Base-by-base conservation (phyloP, 2,113 vertebrate species). In the Cettia cetti region DNA sequence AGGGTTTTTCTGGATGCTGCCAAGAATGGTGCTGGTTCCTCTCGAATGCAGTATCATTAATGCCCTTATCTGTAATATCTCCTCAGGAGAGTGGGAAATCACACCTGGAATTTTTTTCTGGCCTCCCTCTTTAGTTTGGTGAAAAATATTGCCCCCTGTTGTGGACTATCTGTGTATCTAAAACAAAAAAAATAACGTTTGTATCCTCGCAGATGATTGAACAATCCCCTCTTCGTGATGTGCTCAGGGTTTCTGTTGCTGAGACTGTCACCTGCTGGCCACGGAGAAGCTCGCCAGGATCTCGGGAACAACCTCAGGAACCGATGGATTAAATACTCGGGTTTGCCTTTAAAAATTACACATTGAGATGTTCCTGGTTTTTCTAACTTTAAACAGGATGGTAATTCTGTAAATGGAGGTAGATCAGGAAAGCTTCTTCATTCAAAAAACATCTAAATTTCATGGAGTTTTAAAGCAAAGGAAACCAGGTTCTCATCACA, bases 211-310 rank as follows among this genome's bases (percentile, higher is more conserved):
- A 86, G 45, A 22, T 15, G 17, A 18, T 3, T 6, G 82, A 82
- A 22, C 60, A 64, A 82, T 10, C 19, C 9, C 7, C 35, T 61
- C 21, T 63, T 7, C 13, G 24, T 13, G 76, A 71, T 52, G 63
- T 77, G 90, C 79, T 56, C 27, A 4, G 39, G 31, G 15, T 88
- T 96, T 83, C 75, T 76, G 80, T 16, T 96, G 93, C 72, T 78
- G 65, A 96, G 56, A 71, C 94, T 97, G 95, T 81, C 96, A 94
- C 86, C 96, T 96, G 31, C 90, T 92, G 96, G 95, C 80, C 79
- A 13, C 3, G 3, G 42, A 65, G 70, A 33, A 40, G 47, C 79
- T 95, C n/a, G 2, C 85, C 88, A 35, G 89, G 20, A 26, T 40
- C 63, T 77, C 6, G 1, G 47, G 13, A 66, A 2, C 18, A 27